Evolutionary conservation across 2,113 vertebrate genomes (phyloP).

Genomic region (Hippolais icterina): DNA sequence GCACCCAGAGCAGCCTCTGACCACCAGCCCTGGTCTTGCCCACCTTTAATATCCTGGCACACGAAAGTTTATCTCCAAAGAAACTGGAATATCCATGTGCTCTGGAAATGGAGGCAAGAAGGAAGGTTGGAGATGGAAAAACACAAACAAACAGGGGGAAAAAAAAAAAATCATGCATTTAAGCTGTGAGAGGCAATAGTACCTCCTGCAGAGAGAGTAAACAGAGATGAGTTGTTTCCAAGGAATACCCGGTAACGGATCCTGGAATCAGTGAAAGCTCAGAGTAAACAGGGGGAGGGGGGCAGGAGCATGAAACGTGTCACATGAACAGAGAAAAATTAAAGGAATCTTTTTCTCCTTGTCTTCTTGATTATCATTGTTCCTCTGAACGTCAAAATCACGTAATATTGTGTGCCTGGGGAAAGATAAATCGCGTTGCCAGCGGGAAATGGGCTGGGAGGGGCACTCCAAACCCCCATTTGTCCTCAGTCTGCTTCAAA

Average conservation of each 20-base stretch:
- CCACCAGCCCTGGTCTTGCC: not conserved
- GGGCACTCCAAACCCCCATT: not conserved
- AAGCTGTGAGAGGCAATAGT: not conserved
- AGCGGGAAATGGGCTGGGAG: not conserved
- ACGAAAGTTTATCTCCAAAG: not conserved
- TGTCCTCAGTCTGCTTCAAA: not conserved
- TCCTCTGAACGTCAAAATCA: not conserved
- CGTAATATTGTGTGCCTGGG: not conserved
- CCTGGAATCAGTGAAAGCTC: slow-evolving; percentile 4
- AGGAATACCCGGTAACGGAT: not conserved
- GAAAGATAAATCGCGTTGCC: not conserved
- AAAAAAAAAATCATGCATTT: not conserved
- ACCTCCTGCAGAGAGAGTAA: slow-evolving; percentile 32
- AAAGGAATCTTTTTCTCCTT: not conserved
- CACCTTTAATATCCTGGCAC: not conserved
- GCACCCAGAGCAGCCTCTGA: not conserved
- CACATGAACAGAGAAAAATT: not conserved
- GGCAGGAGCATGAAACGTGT: not conserved
- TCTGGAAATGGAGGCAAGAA: not conserved
- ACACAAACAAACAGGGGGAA: not conserved
- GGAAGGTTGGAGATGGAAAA: not conserved
- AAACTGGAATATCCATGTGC: not conserved
- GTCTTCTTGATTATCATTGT: not conserved
- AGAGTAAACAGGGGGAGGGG: not conserved
- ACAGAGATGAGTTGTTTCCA: slow-evolving; percentile 40